These are phyloP conservation scores for Eumerus sabulonum DNA, from an alignment of 2,888 invertebrate genomes.

Conservation along the genomic window DNA sequence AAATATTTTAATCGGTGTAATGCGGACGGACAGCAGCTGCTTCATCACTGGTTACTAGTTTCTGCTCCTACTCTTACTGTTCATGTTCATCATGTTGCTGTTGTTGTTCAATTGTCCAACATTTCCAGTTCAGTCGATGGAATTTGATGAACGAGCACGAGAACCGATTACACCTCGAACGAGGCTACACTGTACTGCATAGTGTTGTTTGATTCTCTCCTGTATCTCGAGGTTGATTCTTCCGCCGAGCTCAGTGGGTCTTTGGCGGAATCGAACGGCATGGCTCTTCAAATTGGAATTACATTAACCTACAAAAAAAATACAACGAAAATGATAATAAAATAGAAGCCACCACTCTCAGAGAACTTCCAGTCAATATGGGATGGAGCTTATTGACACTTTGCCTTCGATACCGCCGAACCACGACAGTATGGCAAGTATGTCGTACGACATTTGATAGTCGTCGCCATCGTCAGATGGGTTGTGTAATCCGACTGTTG, in stretches of 20 bases:
- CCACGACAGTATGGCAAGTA: no score
- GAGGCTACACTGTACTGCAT: neutral
- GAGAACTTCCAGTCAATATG: constrained; percentile 33
- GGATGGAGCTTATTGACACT: constrained; percentile 26
- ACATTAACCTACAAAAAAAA: constrained; percentile 57
- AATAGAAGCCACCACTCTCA: constrained; percentile 15
- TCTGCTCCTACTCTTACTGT: neutral
- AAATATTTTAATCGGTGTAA: constrained; percentile 65
- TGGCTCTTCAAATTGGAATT: constrained; percentile 59
- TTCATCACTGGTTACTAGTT: neutral
- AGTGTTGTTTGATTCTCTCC: constrained; percentile 34
- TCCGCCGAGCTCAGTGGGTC: constrained; percentile 32
- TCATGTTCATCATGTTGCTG: neutral
- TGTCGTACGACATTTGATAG: no score
- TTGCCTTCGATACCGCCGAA: constrained; percentile 11
- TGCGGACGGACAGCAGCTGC: constrained; percentile 36
- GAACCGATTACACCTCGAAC: neutral
- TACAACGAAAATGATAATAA: neutral
- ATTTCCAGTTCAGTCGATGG: constrained; percentile 14
- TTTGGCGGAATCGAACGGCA: constrained; percentile 24
- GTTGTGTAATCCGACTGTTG: constrained; percentile 30
- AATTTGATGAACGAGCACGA: constrained; percentile 56
- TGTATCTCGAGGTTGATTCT: constrained; percentile 60
- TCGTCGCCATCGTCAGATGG: constrained; percentile 13
- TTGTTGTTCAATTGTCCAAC: constrained; percentile 38